A percentile compares a stretch with the other conserved stretches of the same genome.
These are phyloP conservation scores for Noctua janthina DNA, from an alignment of 2,888 invertebrate species.

Conservation along the genomic window DNA sequence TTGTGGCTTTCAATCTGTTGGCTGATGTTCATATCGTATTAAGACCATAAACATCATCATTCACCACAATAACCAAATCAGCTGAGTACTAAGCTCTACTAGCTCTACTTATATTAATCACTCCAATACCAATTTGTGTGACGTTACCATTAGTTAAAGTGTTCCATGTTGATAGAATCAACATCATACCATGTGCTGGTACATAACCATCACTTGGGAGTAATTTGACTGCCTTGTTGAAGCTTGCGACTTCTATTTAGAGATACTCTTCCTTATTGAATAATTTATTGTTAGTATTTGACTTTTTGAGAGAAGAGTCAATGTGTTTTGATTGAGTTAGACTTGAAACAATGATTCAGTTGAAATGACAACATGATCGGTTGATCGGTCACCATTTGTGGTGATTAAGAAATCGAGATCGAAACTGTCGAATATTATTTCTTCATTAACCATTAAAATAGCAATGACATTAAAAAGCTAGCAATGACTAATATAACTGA, in stretches of 20 bases:
- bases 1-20: neutral
- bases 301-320: neutral
- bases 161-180: constrained; percentile 45
- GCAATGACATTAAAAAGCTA: no score
- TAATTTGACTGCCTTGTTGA: constrained; percentile 21
- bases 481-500: no score
- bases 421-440: neutral
- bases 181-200: constrained; percentile 1
- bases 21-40: neutral
- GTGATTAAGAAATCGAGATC: neutral
- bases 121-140: constrained; percentile 18
- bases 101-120: constrained; percentile 15
- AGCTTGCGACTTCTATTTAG: constrained; percentile 28
- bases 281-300: constrained; percentile 7
- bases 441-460: no score
- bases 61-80: neutral
- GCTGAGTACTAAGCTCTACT: neutral
- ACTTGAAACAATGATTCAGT: neutral
- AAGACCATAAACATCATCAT: neutral
- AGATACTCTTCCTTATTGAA: constrained; percentile 13
- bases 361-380: neutral
- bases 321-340: constrained; percentile 11
- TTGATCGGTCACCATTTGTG: neutral
- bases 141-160: constrained; percentile 47
- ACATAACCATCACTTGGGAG: constrained; percentile 22